Evolutionary conservation across 2,113 vertebrate species (phyloP), one percentile per base, ranked within the genome.

Genomic region (Chaenogobius annularis): DNA sequence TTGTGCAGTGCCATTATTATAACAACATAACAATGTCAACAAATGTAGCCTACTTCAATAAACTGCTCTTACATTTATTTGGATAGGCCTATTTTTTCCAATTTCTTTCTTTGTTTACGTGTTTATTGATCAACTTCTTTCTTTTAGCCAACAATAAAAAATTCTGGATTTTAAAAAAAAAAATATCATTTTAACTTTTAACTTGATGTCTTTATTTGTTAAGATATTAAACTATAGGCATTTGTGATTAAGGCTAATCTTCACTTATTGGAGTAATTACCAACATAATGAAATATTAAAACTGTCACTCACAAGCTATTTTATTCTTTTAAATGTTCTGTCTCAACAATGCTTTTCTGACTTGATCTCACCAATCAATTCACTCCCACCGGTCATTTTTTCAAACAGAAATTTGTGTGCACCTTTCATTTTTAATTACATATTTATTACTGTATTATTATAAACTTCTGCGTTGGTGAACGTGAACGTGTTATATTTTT

Each of bases 401-500:
- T 1, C 8, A 2, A 8, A 23, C 9, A 0, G 22, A 14, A 1
- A 13, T 35, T 54, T 23, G 58, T 0, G 0, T 15, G 3, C 23
- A 15, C 62, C 0, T 37, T 43, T 20, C 10, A 23, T 66, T 61
- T 61, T 1, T 8, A 10, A 8, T 11, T 43, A 20, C 10, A n/a
- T 5, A 37, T 63, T 63, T n/a, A 40, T 59, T 37, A 63, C 19
- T n/a, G 35, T 63, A 7, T 63, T 37, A n/a, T 63, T 37, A n/a
- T 3, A 5, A n/a, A n/a, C 17, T 63, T 63, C 35, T 63, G 26
- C 0, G 10, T 26, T 61, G 58, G 67, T 72, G 23, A 75, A 72
- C 72, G 70, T 31, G 48, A 65, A 37, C 72, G 65, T 74, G n/a
- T 67, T 55, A 43, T 65, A 1, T 31, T 31, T 31, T 31, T 31